Percentiles rank a stretch among this genome's conserved stretches.
These are phyloP conservation scores for Paracanthobrama guichenoti DNA, from an alignment of 2,113 vertebrate species.

Conservation along the genomic window DNA sequence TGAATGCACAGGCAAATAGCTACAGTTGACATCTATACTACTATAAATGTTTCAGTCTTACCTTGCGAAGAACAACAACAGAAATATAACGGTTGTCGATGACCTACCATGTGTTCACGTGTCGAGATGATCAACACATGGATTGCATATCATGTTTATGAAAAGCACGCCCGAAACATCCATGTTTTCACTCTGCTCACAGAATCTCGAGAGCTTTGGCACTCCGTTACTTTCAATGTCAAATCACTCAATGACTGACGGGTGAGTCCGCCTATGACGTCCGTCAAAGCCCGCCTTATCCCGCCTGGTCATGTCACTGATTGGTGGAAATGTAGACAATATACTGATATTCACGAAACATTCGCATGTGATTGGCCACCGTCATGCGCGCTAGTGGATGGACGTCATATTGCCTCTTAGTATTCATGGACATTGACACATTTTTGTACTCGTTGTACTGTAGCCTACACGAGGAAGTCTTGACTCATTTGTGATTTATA, in stretches of 20 bases:
- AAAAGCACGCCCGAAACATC: not conserved
- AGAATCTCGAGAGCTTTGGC: not conserved
- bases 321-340: not conserved
- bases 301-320: not conserved
- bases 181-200: slow-evolving; percentile 9
- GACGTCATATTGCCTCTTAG: not conserved
- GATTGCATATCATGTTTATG: not conserved
- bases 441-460: too few species aligned
- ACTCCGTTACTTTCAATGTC: slow-evolving; percentile 26
- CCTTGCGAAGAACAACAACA: not conserved
- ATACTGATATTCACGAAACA: not conserved
- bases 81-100: not conserved
- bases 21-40: not conserved
- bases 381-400: not conserved
- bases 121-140: not conserved
- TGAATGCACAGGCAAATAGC: not conserved
- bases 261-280: not conserved
- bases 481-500: too few species aligned
- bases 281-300: not conserved
- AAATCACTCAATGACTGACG: slow-evolving; percentile 1
- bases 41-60: not conserved
- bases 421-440: too few species aligned
- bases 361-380: slow-evolving; percentile 11
- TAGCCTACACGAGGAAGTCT: too few species aligned
- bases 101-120: not conserved